Evolutionary conservation across 1,140 invertebrate species (phyloP).

Genomic region (Carcinoscorpius rotundicauda): DNA sequence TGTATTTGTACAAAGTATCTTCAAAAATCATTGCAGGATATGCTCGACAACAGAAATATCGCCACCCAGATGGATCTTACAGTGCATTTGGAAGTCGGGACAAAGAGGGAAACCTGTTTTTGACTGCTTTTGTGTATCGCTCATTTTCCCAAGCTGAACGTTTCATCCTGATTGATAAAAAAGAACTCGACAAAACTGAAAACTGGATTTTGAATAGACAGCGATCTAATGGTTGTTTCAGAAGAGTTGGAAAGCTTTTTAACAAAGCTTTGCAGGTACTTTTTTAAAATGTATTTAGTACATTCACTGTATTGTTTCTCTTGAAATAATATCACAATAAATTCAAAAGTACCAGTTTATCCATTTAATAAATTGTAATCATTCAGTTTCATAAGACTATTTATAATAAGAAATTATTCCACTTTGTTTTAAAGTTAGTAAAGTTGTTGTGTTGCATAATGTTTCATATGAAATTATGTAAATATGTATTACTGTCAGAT

Average conservation of each 20-base stretch:
- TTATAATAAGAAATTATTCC: neutral
- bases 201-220: conserved; percentile 37
- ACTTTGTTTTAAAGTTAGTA: neutral
- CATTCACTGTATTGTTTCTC: no score
- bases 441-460: neutral
- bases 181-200: conserved; percentile 33
- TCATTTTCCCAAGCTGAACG: conserved; percentile 50
- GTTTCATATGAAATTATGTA: neutral
- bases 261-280: conserved; percentile 13
- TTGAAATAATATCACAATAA: no score
- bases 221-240: conserved; percentile 11
- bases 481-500: no score
- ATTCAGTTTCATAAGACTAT: neutral
- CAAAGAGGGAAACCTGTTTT: conserved; percentile 55
- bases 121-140: conserved; percentile 68
- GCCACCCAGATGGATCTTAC: conserved; percentile 60
- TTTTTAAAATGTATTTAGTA: neutral
- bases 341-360: no score
- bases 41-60: conserved; percentile 58
- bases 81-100: conserved; percentile 60
- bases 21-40: conserved; percentile 41
- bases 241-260: conserved; percentile 13
- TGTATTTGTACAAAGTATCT: neutral
- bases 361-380: neutral
- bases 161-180: conserved; percentile 51